Evolutionary conservation across 1,140 invertebrate species (phyloP).

Genomic region (Bombus affinis): DNA sequence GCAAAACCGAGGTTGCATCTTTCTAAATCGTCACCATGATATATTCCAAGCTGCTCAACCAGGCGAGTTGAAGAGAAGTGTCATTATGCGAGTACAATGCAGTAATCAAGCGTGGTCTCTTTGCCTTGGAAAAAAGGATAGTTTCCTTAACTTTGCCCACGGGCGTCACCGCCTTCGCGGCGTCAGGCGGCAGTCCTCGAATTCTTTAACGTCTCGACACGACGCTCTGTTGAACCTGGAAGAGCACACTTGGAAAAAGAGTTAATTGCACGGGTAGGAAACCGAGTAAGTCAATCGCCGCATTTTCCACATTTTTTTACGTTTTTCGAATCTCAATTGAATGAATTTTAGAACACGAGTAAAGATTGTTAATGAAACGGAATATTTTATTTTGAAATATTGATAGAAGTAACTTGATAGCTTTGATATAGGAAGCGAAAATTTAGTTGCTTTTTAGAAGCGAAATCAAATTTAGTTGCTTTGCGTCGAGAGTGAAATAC

Average conservation of each 20-base stretch:
- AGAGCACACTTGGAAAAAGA: neutral
- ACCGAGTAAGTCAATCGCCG: neutral
- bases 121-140: conserved; percentile 44
- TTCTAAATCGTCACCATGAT: conserved; percentile 2
- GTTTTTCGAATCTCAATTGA: too few species aligned
- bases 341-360: neutral
- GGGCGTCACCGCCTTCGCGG: neutral
- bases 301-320: neutral
- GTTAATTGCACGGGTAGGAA: conserved; percentile 15
- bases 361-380: neutral
- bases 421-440: neutral
- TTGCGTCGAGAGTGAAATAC: neutral
- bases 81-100: conserved; percentile 60
- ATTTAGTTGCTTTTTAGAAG: neutral
- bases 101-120: conserved; percentile 61
- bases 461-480: neutral
- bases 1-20: neutral
- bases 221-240: conserved; percentile 38
- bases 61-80: conserved; percentile 22
- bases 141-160: conserved; percentile 25
- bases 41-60: neutral
- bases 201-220: conserved; percentile 17
- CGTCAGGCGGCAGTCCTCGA: neutral
- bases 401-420: neutral
- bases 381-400: neutral